Base-by-base conservation (phyloP, 1,140 invertebrate genomes). In the Eupristina koningsbergeri region DNA sequence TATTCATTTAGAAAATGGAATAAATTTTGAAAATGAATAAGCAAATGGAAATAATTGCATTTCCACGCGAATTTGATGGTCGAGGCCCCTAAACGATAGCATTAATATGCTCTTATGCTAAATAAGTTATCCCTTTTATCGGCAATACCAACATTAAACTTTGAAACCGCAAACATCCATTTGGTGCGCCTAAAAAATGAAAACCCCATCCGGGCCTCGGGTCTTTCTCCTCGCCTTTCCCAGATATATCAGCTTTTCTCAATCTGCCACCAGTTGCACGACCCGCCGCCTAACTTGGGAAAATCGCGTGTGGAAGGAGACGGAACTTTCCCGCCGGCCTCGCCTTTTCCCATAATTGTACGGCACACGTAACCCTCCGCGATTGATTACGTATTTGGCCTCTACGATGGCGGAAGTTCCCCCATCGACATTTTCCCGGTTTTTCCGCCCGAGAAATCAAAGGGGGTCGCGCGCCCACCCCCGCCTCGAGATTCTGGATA, bases 181-280 rank as follows among this genome's bases (percentile, higher is more conserved):
- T 67, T 13, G 64, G 15, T 67, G 31, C 31, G 64, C 31, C 64
- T 67, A 73, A 73, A 45, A 45, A 73, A 45, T 26, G 74, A 58
- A 22, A 47, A n/a, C 74, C 73, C 53, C 50, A 26, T 9, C 19
- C 31, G 22, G 29, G 50, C 34, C 22, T 19, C 50, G 22, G 17
- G 31, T 36, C 64, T 36, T 67, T 67, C 64, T 67, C 64, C 34
- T 34, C 26, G 61, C 39, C 45, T 69, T 47, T 67, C 63, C 17
- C 53, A 41, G 15, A n/a, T 47, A 80, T 80, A 80, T 80, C 79
- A n/a, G 67, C 67, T 80, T 80, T 80, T 73, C 67, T 67, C 29
- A 41, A 80, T 80, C 79, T 71, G n/a, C 26, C 15, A 26, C 29
- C 45, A 39, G 45, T 73, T 67, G 64, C 79, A 73, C 47, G 79